Conservation (phyloP, 2,113 vertebrate species). For the Scortum barcoo region DNA sequence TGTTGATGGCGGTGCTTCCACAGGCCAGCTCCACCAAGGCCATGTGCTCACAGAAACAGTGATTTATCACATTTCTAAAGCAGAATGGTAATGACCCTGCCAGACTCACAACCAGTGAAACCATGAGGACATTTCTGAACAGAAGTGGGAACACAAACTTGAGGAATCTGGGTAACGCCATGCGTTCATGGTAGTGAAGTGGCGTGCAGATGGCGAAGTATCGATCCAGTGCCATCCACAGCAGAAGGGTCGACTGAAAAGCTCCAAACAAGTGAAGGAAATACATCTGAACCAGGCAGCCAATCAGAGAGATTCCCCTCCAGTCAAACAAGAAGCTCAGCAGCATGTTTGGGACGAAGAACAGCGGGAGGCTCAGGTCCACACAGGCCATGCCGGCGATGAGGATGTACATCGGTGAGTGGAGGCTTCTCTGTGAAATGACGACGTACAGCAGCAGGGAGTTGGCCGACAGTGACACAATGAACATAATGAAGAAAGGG, state of each 20-base stretch:
- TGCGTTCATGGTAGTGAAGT: slow-evolving; percentile 37
- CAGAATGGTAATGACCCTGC: slow-evolving; percentile 41
- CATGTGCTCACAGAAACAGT: slow-evolving; percentile 73
- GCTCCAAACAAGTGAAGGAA: slow-evolving; percentile 15
- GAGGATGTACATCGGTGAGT: slow-evolving; percentile 61
- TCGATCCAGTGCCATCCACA: slow-evolving; percentile 57
- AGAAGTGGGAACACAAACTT: slow-evolving; percentile 18
- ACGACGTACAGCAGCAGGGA: slow-evolving; percentile 49
- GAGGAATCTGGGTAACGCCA: slow-evolving; percentile 18
- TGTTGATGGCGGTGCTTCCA: slow-evolving; percentile 49
- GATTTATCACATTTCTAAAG: neutral
- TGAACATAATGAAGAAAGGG: slow-evolving; percentile 22
- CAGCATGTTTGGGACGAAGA: slow-evolving; percentile 51
- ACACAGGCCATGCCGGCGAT: slow-evolving; percentile 38
- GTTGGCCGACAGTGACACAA: slow-evolving; percentile 27
- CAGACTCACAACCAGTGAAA: neutral
- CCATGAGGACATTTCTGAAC: slow-evolving; percentile 13
- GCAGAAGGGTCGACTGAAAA: slow-evolving; percentile 34
- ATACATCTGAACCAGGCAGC: slow-evolving; percentile 53
- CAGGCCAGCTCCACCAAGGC: slow-evolving; percentile 62
- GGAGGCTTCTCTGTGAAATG: slow-evolving; percentile 36
- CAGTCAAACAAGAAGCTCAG: slow-evolving; percentile 55
- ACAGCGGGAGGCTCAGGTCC: slow-evolving; percentile 41
- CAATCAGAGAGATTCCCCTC: slow-evolving; percentile 48
- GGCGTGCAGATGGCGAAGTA: slow-evolving; percentile 64